Percentiles rank a stretch among this genome's conserved stretches.
These are phyloP conservation scores for Octodonta nipae DNA, from an alignment of 2,888 invertebrate species.

Conservation along the genomic window DNA sequence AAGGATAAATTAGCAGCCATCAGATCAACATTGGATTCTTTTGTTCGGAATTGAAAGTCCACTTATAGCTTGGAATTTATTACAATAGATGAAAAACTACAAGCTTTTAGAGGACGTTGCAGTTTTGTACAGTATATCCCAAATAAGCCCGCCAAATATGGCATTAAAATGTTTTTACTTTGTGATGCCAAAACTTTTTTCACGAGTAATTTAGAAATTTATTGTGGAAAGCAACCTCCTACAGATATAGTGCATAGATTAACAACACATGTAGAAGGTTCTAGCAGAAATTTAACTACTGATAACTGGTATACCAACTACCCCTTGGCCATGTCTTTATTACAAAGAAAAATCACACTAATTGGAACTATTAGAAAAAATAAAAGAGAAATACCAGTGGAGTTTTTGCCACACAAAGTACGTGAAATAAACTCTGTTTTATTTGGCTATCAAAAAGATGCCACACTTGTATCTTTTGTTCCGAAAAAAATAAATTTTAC, in stretches of 20 bases:
- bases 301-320: conserved; percentile 1
- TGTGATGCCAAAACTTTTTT: neutral
- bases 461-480: neutral
- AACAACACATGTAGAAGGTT: neutral
- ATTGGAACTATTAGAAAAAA: neutral
- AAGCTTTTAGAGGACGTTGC: neutral
- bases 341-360: neutral
- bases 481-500: neutral
- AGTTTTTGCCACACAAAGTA: neutral
- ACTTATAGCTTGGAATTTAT: too few relatives aligned
- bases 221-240: conserved; percentile 1
- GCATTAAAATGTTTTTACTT: neutral
- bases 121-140: neutral
- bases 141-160: conserved; percentile 1
- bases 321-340: neutral
- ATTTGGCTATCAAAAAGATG: neutral
- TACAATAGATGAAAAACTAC: conserved; percentile 1
- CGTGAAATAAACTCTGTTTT: neutral
- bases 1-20: too few relatives aligned
- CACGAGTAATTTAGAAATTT: neutral
- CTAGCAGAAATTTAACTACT: neutral
- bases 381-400: neutral
- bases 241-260: neutral
- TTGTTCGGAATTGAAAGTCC: too few relatives aligned
- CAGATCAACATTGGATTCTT: too few relatives aligned